phyloP scores from a whole-genome alignment of 2,888 invertebrate genomes.

The Andrena flavipes region DNA sequence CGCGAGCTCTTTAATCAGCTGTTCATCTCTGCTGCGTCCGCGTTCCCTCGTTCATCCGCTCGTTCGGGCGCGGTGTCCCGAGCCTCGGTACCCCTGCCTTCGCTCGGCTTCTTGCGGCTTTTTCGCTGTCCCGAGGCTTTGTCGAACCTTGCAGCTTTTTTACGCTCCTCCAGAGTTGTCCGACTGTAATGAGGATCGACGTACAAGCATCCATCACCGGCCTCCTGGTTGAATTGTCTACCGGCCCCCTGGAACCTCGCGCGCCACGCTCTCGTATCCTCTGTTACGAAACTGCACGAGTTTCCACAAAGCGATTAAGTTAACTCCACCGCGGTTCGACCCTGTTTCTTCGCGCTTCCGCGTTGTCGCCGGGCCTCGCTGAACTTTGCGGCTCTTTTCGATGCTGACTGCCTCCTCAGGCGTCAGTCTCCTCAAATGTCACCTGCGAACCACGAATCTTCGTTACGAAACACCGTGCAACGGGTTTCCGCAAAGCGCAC shows the following conservation, averaged over 20 bases:
- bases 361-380: not conserved
- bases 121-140: conserved; percentile 1
- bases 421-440: conserved; percentile 15
- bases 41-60: not conserved
- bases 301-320: too few relatives aligned
- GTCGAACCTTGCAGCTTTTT: not conserved
- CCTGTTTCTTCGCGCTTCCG: not conserved
- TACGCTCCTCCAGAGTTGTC: not conserved
- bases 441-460: conserved; percentile 5
- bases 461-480: not conserved
- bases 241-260: not conserved
- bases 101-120: not conserved
- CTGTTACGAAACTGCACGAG: not conserved
- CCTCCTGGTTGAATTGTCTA: not conserved
- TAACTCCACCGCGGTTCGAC: too few relatives aligned
- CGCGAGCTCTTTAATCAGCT: conserved; percentile 43
- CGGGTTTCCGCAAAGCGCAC: conserved; percentile 28
- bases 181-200: conserved; percentile 6
- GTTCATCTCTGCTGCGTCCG: conserved; percentile 24
- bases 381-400: not conserved
- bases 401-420: too few relatives aligned
- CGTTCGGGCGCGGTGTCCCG: not conserved
- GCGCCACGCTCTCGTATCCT: not conserved
- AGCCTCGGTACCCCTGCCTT: not conserved
- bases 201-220: not conserved